These are phyloP conservation scores for Rattus rattus DNA, from an alignment of 2,113 vertebrate species.

Conservation along the genomic window DNA sequence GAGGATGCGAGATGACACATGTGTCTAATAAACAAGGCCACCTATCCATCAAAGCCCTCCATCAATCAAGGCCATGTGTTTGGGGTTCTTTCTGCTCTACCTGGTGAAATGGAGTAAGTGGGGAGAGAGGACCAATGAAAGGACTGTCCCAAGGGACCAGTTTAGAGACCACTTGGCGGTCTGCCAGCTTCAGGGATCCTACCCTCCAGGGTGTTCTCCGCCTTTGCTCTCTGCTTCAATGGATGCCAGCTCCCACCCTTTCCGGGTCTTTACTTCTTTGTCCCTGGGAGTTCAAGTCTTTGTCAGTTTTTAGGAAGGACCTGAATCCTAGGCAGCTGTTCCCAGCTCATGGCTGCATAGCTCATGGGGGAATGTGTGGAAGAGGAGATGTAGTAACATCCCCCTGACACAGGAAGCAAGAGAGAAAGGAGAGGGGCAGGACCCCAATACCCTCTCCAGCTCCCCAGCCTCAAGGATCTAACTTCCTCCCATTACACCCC, in stretches of 20 bases:
- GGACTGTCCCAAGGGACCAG: background rate
- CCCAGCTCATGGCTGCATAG: background rate
- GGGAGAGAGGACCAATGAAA: background rate
- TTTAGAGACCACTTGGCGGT: background rate
- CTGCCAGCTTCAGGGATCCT: background rate
- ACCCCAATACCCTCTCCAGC: background rate
- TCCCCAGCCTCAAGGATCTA: background rate
- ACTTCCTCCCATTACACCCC: background rate
- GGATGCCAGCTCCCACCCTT: background rate
- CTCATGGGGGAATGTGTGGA: background rate
- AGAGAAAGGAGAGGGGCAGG: background rate
- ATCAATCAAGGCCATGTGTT: background rate
- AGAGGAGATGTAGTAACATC: background rate
- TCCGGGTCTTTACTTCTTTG: background rate
- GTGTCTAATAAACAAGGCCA: background rate
- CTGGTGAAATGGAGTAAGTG: background rate
- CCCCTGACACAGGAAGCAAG: background rate
- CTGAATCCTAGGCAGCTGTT: background rate
- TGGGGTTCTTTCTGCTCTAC: background rate
- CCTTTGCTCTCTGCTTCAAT: background rate
- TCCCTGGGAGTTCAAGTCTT: background rate
- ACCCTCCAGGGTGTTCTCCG: background rate
- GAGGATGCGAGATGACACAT: background rate
- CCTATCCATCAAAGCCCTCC: background rate
- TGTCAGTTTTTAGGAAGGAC: background rate